Evolutionary conservation across 2,888 invertebrate species (phyloP), one percentile per base, ranked within the genome.

Genomic region (Amphipyra berbera): DNA sequence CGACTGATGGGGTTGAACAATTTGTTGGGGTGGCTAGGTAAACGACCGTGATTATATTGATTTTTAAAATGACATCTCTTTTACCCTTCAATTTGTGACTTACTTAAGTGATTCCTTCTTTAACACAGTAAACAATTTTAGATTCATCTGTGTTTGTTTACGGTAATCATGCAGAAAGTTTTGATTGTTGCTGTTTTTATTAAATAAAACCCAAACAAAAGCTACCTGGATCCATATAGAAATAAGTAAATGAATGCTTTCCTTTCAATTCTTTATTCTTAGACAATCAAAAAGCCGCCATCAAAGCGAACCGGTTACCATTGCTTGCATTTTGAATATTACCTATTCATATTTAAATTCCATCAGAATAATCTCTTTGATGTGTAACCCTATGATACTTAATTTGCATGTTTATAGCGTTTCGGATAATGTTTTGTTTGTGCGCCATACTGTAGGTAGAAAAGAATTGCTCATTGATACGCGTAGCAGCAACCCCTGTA

Each of bases 11-110:
- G 92, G 91, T 91, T 87, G 85, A 80, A 90, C 90, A 91, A 91
- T 92, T 92, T 90, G 91, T 88, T 83, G 82, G 93, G 93, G 93
- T 87, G 89, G 87, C 83, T 89, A 87, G 88, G 89, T 91, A 91
- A 93, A 90, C 89, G 90, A 87, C 88, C 88, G 90, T 89, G 90
- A 93, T 93, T 93, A 87, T 92, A 93, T 94, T 90, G 92, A 93
- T 94, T 94, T 91, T 90, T 81, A 82, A 86, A 88, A 88, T 83
- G 85, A 90, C 85, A 86, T 90, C 87, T 88, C 80, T 86, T 82
- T 83, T 71, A 82, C 82, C 84, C 86, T 82, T 81, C 74, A 73
- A 76, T 58, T 61, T 64, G 50, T 49, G 21, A 63, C 33, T 59
- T 14, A 63, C 33, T 59, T 14, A 52, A 49, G 38, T 52, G 40